Conservation (phyloP, 1,140 invertebrate species). For the Drosophila ambigua region DNA sequence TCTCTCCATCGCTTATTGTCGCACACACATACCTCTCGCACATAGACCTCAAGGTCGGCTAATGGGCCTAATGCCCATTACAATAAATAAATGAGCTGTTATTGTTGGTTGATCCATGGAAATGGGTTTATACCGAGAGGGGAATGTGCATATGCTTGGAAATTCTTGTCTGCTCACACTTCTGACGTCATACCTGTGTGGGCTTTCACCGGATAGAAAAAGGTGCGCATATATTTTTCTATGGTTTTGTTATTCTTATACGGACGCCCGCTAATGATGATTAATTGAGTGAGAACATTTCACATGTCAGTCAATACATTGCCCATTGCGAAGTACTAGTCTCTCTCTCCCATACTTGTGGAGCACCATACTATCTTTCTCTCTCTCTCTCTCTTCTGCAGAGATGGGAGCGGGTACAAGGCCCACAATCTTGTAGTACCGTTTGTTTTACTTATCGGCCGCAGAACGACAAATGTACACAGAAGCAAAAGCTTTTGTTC, state of each 20-base stretch:
- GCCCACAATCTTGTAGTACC: slow-evolving; percentile 44
- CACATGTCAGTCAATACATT: slow-evolving; percentile 48
- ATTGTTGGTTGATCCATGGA: slow-evolving; percentile 35
- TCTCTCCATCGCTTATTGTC: slow-evolving; percentile 1
- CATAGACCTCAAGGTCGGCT: slow-evolving; percentile 23
- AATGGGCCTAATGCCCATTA: slow-evolving; percentile 14
- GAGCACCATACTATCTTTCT: background rate
- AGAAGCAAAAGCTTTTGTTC: slow-evolving; percentile 34
- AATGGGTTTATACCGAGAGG: slow-evolving; percentile 50
- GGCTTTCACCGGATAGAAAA: slow-evolving; percentile 16
- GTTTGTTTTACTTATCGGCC: slow-evolving; percentile 69
- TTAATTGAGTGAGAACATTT: slow-evolving; percentile 65
- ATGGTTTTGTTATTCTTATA: slow-evolving; percentile 27
- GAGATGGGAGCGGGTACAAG: background rate
- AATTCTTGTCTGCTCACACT: slow-evolving; percentile 10
- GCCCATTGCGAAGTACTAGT: slow-evolving; percentile 24
- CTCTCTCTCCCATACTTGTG: slow-evolving; percentile 7
- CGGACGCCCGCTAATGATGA: slow-evolving; percentile 50
- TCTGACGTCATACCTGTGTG: slow-evolving; percentile 29
- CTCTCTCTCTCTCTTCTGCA: slow-evolving; percentile 10
- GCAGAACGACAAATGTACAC: slow-evolving; percentile 48
- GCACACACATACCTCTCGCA: background rate
- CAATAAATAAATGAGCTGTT: slow-evolving; percentile 6
- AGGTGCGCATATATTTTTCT: slow-evolving; percentile 2
- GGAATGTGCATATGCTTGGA: slow-evolving; percentile 3